Conservation (phyloP, 2,888 invertebrate species). For the Ormyrus nitidulus region DNA sequence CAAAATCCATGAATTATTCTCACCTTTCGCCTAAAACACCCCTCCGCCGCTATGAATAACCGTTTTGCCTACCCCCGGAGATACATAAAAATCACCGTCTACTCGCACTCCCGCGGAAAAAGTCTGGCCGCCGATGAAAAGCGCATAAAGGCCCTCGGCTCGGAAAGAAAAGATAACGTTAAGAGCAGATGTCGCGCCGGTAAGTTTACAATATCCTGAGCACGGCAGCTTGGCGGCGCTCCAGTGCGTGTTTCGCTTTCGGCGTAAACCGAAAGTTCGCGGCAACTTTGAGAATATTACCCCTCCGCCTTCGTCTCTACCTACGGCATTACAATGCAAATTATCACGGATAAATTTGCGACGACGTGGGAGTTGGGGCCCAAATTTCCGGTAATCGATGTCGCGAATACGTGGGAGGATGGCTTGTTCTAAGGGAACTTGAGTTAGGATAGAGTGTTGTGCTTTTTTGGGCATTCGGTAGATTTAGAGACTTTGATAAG, state of each 20-base stretch:
- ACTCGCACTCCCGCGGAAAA: neutral
- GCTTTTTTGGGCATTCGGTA: too few species aligned
- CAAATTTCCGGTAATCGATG: slow-evolving; percentile 40
- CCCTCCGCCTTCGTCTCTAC: neutral
- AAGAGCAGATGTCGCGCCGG: slow-evolving; percentile 69
- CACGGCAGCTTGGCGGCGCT: slow-evolving; percentile 27
- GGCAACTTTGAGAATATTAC: slow-evolving; percentile 41
- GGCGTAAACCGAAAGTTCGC: slow-evolving; percentile 48
- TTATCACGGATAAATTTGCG: slow-evolving; percentile 45
- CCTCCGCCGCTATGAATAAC: too few species aligned
- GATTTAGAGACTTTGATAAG: too few species aligned
- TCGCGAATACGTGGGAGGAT: neutral
- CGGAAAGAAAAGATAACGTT: slow-evolving; percentile 67
- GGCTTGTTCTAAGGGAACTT: too few species aligned
- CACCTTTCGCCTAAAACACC: too few species aligned
- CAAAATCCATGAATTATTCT: too few species aligned
- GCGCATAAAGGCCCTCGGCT: slow-evolving; percentile 6
- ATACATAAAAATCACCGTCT: too few species aligned
- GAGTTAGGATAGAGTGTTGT: too few species aligned
- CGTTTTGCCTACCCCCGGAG: too few species aligned
- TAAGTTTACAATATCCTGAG: slow-evolving; percentile 63
- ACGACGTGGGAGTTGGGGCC: neutral
- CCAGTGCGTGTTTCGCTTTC: slow-evolving; percentile 44
- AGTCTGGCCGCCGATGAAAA: slow-evolving; percentile 13
- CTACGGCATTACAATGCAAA: slow-evolving; percentile 43